Evolutionary conservation across 2,888 invertebrate species (phyloP).

Genomic region (Yponomeuta plumbellus): DNA sequence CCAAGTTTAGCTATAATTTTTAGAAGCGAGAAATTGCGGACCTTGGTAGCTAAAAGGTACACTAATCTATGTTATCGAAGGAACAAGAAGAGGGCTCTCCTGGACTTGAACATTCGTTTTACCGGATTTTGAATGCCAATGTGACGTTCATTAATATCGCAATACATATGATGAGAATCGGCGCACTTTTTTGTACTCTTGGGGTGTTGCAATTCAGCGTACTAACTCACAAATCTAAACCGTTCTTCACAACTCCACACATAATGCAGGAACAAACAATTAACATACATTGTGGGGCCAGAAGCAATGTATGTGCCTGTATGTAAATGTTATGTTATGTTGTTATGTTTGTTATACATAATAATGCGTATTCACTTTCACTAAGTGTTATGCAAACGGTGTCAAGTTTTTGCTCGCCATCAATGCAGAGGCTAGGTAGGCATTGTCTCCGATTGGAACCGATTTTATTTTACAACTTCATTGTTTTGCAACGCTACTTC

Average conservation of each 20-base stretch:
- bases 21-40: not conserved
- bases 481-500: conserved; percentile 8
- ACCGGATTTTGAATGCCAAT: no score
- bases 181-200: no score
- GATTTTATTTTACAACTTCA: conserved; percentile 4
- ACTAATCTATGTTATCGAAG: no score
- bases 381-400: conserved; percentile 4
- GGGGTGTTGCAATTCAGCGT: not conserved
- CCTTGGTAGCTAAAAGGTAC: no score
- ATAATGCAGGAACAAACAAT: not conserved
- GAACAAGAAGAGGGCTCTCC: no score
- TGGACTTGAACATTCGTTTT: no score
- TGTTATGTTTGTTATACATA: no score
- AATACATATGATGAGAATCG: no score
- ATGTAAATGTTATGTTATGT: no score
- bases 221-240: not conserved
- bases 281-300: no score
- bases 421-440: conserved; percentile 2
- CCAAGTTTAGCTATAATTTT: not conserved
- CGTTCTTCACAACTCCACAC: not conserved
- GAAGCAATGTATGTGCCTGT: no score
- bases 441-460: not conserved
- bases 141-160: no score
- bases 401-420: conserved; percentile 14
- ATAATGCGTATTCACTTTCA: conserved; percentile 2